phyloP scores from a whole-genome alignment of 2,797 vertebrate genomes.

The Stomatorhinus walkeri region DNA sequence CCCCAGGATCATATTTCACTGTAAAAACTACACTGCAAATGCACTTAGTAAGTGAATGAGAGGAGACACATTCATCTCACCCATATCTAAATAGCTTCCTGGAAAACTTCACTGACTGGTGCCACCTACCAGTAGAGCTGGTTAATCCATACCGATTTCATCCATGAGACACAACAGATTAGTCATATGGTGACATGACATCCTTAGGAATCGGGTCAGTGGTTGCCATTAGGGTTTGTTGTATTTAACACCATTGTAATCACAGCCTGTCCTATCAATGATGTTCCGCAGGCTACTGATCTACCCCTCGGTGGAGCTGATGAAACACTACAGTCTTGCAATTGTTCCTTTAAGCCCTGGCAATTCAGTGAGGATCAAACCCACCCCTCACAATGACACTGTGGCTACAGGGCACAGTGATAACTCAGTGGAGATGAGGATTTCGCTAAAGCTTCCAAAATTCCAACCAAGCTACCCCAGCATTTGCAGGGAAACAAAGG shows the following conservation, averaged over 20 bases:
- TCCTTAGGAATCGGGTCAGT: neutral
- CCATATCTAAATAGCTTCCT: neutral
- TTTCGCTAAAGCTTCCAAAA: neutral
- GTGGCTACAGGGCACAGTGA: neutral
- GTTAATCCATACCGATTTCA: neutral
- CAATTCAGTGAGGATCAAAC: neutral
- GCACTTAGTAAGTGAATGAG: neutral
- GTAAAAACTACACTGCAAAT: neutral
- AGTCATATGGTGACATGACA: neutral
- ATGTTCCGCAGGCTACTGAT: neutral
- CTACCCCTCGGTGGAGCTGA: neutral
- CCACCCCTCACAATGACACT: neutral
- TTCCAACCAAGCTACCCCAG: neutral
- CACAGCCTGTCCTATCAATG: neutral
- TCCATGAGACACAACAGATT: neutral
- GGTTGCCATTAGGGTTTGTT: neutral
- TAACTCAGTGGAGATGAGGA: neutral
- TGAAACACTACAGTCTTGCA: neutral
- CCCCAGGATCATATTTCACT: neutral
- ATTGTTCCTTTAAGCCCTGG: neutral
- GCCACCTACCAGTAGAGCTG: neutral
- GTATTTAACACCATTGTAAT: neutral
- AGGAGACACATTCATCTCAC: neutral
- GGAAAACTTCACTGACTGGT: neutral
- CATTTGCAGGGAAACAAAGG: neutral